Percentiles rank a stretch among this genome's conserved stretches.
phyloP scores from a whole-genome alignment of 2,888 invertebrate genomes.

The Coecobrya sp. region DNA sequence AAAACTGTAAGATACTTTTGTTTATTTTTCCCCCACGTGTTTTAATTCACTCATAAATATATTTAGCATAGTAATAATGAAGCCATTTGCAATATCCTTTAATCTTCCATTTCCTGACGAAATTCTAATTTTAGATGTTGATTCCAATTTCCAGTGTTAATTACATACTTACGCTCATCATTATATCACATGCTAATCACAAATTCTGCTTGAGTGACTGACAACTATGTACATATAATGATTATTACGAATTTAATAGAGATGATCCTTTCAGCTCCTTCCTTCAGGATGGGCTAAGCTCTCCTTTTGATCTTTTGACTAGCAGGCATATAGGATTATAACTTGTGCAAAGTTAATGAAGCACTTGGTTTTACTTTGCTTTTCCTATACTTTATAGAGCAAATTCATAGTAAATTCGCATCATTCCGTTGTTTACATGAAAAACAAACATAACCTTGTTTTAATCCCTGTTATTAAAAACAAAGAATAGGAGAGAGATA shows the following conservation, averaged over 20 bases:
- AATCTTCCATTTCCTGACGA: not conserved
- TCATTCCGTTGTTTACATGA: not conserved
- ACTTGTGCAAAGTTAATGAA: not conserved
- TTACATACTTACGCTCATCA: not conserved
- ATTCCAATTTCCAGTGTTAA: not conserved
- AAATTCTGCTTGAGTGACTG: not conserved
- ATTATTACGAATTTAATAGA: not conserved
- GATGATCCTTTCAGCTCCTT: slow-evolving; percentile 4
- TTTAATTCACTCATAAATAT: too few relatives aligned
- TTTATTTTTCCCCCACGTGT: too few relatives aligned
- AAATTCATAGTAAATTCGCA: not conserved
- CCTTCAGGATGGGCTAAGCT: not conserved
- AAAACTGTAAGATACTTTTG: too few relatives aligned
- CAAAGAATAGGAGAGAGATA: not conserved
- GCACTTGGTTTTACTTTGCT: not conserved
- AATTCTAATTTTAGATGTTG: not conserved
- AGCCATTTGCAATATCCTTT: too few relatives aligned
- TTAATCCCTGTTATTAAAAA: not conserved
- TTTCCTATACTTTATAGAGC: not conserved
- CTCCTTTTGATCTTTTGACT: slow-evolving; percentile 7
- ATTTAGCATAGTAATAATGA: too few relatives aligned
- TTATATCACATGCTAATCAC: not conserved
- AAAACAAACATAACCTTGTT: not conserved
- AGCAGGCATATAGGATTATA: too few relatives aligned
- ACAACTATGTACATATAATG: not conserved